A percentile compares a stretch with the other conserved stretches of the same genome.
phyloP scores from a whole-genome alignment of 2,113 vertebrate genomes.

The Sterrhoptilus dennistouni region DNA sequence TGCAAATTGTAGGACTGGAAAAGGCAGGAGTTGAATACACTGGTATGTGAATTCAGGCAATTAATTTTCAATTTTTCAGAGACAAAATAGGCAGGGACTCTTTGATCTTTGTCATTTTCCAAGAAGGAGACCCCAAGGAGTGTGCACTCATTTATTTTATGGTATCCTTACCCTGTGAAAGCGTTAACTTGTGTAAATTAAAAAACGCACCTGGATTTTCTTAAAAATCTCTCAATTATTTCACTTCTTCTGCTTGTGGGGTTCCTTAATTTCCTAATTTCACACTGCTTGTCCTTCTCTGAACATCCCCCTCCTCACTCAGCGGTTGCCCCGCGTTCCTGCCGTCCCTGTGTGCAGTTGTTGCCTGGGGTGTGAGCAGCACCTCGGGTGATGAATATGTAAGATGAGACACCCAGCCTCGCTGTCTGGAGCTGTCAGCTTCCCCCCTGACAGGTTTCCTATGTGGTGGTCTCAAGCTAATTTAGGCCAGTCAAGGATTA shows the following conservation, averaged over 20 bases:
- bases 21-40: conserved; percentile 41
- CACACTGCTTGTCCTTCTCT: neutral
- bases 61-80: conserved; percentile 61
- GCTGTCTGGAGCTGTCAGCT: conserved; percentile 18
- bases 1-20: conserved; percentile 44
- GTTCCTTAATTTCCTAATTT: conserved; percentile 54
- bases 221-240: conserved; percentile 1
- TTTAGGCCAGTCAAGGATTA: conserved; percentile 42
- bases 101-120: conserved; percentile 58
- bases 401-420: neutral
- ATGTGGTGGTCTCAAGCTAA: neutral
- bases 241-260: neutral
- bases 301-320: neutral
- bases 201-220: neutral
- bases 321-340: neutral
- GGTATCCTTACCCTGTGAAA: conserved; percentile 2
- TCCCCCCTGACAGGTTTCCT: conserved; percentile 5
- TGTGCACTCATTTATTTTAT: conserved; percentile 33
- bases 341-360: neutral
- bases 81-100: conserved; percentile 38
- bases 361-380: neutral
- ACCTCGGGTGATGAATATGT: conserved; percentile 4
- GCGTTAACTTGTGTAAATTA: neutral
- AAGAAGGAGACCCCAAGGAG: neutral
- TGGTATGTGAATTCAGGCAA: conserved; percentile 48